Evolutionary conservation across 2,888 invertebrate genomes (phyloP).

Genomic region (Orthosia gothica): DNA sequence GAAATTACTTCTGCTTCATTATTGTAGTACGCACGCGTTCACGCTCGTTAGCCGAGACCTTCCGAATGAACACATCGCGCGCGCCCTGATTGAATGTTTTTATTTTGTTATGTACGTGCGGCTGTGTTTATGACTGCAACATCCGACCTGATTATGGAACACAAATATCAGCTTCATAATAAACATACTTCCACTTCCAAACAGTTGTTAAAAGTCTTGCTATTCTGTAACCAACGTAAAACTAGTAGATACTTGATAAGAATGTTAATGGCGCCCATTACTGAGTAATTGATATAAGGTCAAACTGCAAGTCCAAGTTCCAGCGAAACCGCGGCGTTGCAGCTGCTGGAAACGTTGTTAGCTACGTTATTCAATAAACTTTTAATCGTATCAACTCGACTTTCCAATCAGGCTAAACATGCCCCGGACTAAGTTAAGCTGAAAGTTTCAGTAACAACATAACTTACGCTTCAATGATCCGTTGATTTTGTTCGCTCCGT

Average conservation of each 20-base stretch:
- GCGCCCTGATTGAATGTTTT: conserved; percentile 78
- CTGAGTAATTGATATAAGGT: conserved; percentile 70
- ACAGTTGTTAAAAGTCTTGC: conserved; percentile 42
- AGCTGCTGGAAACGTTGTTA: conserved; percentile 74
- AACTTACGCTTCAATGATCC: conserved; percentile 54
- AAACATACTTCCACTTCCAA: conserved; percentile 19
- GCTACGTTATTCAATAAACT: conserved; percentile 82
- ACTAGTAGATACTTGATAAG: conserved; percentile 53
- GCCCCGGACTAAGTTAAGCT: conserved; percentile 52
- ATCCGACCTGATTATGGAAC: conserved; percentile 29
- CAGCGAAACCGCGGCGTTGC: conserved; percentile 66
- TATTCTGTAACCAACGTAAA: conserved; percentile 32
- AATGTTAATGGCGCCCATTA: conserved; percentile 67
- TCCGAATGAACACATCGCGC: conserved; percentile 76
- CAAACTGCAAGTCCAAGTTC: conserved; percentile 75
- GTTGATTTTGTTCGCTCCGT: conserved; percentile 25
- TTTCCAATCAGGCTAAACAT: conserved; percentile 78
- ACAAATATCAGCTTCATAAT: conserved; percentile 3
- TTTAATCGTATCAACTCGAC: conserved; percentile 82
- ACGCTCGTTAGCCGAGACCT: conserved; percentile 74
- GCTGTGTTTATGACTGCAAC: conserved; percentile 36
- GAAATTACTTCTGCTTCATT: conserved; percentile 87
- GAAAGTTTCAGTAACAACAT: conserved; percentile 64
- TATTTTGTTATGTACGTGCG: conserved; percentile 68
- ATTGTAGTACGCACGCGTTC: conserved; percentile 78